Evolutionary conservation across 2,888 invertebrate species (phyloP).

Genomic region (Coelinius sp.): DNA sequence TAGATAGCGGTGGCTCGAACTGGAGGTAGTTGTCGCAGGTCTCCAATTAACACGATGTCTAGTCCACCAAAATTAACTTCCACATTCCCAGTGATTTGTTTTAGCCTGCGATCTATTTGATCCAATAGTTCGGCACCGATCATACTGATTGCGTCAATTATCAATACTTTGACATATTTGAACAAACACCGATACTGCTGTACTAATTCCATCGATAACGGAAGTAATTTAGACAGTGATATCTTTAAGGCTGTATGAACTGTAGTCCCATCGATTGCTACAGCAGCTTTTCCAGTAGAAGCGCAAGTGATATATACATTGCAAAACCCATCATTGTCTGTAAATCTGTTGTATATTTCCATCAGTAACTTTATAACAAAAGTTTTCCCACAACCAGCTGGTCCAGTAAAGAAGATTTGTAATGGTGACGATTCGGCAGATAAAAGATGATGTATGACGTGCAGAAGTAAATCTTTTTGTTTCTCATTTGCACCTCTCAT

Average conservation of each 20-base stretch:
- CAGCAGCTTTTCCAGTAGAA: too few relatives aligned
- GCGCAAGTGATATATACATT: slow-evolving; percentile 64
- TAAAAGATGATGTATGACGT: slow-evolving; percentile 49
- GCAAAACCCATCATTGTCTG: slow-evolving; percentile 59
- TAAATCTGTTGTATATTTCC: slow-evolving; percentile 67
- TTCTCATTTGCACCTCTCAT: slow-evolving; percentile 48
- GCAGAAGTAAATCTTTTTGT: slow-evolving; percentile 45
- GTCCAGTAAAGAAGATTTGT: too few relatives aligned
- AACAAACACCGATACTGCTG: slow-evolving; percentile 52
- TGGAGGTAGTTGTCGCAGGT: slow-evolving; percentile 61
- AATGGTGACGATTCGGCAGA: slow-evolving; percentile 46
- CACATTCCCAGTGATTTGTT: slow-evolving; percentile 61
- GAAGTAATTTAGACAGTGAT: slow-evolving; percentile 47
- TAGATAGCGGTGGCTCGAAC: slow-evolving; percentile 56
- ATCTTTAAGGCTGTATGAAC: slow-evolving; percentile 52
- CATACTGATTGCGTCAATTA: slow-evolving; percentile 65
- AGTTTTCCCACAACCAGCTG: slow-evolving; percentile 57
- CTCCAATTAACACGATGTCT: slow-evolving; percentile 60
- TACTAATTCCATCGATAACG: slow-evolving; percentile 49
- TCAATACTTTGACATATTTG: slow-evolving; percentile 54
- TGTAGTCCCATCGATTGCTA: too few relatives aligned
- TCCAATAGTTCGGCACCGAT: slow-evolving; percentile 56
- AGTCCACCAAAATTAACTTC: slow-evolving; percentile 59
- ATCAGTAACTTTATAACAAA: slow-evolving; percentile 65
- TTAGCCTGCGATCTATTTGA: slow-evolving; percentile 57